These are phyloP conservation scores for Drosophila micromelanica DNA, from an alignment of 1,140 invertebrate species.

Conservation along the genomic window DNA sequence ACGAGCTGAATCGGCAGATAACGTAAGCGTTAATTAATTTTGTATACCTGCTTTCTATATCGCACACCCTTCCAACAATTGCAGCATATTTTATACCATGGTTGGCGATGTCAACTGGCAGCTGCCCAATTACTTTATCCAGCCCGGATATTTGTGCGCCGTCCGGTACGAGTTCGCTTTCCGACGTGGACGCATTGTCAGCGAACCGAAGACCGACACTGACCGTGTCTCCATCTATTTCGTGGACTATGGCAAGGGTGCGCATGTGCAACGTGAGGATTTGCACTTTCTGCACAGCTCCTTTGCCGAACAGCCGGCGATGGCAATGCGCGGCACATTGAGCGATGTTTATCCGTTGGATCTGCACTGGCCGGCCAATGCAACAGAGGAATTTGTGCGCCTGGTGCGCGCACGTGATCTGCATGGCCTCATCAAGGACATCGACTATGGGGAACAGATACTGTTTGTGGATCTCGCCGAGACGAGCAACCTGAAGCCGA, in stretches of 20 bases:
- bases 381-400: background rate
- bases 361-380: conserved; percentile 27
- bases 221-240: conserved; percentile 25
- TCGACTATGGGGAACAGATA: conserved; percentile 19
- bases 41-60: background rate
- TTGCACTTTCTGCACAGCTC: conserved; percentile 16
- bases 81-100: conserved; percentile 5
- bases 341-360: conserved; percentile 44
- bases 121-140: conserved; percentile 13
- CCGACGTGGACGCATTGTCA: conserved; percentile 37
- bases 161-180: background rate
- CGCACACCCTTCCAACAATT: background rate
- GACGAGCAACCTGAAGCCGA: rapidly evolving
- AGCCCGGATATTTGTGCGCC: conserved; percentile 42
- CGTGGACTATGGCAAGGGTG: conserved; percentile 36
- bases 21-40: conserved; percentile 16
- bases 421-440: conserved; percentile 20
- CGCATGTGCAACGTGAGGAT: background rate
- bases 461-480: conserved; percentile 19
- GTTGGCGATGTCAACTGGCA: background rate
- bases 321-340: conserved; percentile 39
- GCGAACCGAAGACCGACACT: background rate
- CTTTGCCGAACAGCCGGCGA: background rate
- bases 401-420: background rate
- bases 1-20: background rate